Conservation (phyloP, 2,797 vertebrate genomes). For the Rhinogobio ventralis region DNA sequence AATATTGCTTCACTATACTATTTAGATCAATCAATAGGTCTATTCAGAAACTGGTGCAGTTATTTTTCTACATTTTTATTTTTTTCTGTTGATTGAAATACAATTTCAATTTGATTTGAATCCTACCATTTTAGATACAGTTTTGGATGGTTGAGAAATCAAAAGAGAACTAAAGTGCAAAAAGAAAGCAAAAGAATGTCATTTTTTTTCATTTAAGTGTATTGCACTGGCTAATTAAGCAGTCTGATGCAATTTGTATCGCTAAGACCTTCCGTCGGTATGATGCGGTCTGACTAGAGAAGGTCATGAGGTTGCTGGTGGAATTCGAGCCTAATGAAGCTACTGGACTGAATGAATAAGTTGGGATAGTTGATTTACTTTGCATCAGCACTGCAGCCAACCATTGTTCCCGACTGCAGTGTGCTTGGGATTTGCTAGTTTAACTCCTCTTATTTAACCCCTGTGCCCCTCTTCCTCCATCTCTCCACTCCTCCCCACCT, state of each 20-base stretch:
- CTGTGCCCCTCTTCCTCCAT: slow-evolving; percentile 59
- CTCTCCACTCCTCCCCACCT: slow-evolving; percentile 32
- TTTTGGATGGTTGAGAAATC: neutral
- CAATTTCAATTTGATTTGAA: neutral
- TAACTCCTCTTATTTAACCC: slow-evolving; percentile 75
- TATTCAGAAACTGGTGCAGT: too few species aligned
- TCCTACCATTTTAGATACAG: neutral
- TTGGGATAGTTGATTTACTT: slow-evolving; percentile 72
- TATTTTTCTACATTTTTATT: too few species aligned
- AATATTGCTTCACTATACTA: too few species aligned
- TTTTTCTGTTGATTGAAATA: too few species aligned
- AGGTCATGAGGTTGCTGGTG: slow-evolving; percentile 56
- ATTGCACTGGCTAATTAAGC: slow-evolving; percentile 39
- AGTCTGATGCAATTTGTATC: slow-evolving; percentile 39
- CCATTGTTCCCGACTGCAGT: slow-evolving; percentile 56
- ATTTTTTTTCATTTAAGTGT: neutral
- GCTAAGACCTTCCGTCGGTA: slow-evolving; percentile 36
- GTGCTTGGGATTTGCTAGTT: slow-evolving; percentile 67
- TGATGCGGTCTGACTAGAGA: slow-evolving; percentile 41
- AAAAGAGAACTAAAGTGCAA: slow-evolving; percentile 6
- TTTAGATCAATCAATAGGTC: too few species aligned
- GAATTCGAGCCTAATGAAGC: slow-evolving; percentile 53
- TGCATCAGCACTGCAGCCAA: slow-evolving; percentile 64
- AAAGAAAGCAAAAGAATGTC: slow-evolving; percentile 19
- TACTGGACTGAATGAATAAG: slow-evolving; percentile 64